Percentiles rank a stretch among this genome's conserved stretches.
Conservation (phyloP, 2,113 vertebrate species). For the Coptodon bakossiorum region DNA sequence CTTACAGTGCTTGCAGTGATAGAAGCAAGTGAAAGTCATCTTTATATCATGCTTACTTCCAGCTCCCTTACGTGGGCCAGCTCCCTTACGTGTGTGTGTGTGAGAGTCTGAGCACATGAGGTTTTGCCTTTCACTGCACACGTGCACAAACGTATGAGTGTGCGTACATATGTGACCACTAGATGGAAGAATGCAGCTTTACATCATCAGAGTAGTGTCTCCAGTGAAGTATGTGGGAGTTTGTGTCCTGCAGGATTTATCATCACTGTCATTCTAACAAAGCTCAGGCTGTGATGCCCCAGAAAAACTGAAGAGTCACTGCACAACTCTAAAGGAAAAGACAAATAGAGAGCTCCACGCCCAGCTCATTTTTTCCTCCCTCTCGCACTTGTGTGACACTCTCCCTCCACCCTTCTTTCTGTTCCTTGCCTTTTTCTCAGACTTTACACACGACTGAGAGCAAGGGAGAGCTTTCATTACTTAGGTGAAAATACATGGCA, state of each 20-base stretch:
- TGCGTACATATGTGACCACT: constrained; percentile 45
- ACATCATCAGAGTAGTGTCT: not conserved
- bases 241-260: constrained; percentile 31
- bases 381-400: not conserved
- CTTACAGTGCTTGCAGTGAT: not conserved
- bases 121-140: not conserved
- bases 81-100: not conserved
- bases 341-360: not conserved
- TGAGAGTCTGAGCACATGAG: not conserved
- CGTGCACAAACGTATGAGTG: not conserved
- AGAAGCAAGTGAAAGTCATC: not conserved
- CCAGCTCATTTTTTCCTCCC: not conserved
- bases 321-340: not conserved
- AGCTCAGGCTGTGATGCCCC: constrained; percentile 16
- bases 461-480: constrained; percentile 39
- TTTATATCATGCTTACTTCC: not conserved
- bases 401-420: not conserved
- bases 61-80: not conserved
- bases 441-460: not conserved
- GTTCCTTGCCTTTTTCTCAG: not conserved
- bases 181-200: constrained; percentile 60
- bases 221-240: constrained; percentile 3
- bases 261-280: constrained; percentile 6
- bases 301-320: constrained; percentile 25
- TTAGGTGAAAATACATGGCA: constrained; percentile 38